phyloP scores from a whole-genome alignment of 2,797 vertebrate genomes.

The Serranus cabrilla region DNA sequence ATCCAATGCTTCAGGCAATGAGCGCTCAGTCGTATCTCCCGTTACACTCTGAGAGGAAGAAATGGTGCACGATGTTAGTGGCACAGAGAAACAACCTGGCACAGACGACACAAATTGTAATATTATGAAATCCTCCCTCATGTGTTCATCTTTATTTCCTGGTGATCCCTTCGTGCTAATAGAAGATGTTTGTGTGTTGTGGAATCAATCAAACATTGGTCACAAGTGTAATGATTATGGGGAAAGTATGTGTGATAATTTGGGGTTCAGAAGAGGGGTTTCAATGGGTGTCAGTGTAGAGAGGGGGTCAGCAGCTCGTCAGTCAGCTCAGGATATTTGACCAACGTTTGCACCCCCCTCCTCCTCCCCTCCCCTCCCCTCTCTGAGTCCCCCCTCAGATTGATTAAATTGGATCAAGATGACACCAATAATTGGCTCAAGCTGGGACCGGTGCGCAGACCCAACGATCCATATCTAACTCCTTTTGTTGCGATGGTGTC shows the following conservation, averaged over 20 bases:
- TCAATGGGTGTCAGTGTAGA: slow-evolving; percentile 19
- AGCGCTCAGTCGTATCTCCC: slow-evolving; percentile 43
- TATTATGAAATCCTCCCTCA: slow-evolving; percentile 31
- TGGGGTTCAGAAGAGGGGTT: background rate
- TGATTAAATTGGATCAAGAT: slow-evolving; percentile 99
- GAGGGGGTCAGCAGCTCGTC: slow-evolving; percentile 66
- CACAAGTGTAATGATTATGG: background rate
- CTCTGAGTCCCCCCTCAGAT: slow-evolving; percentile 90
- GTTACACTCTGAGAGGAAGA: slow-evolving; percentile 45
- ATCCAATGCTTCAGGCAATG: slow-evolving; percentile 38
- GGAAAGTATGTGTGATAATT: background rate
- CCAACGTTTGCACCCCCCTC: slow-evolving; percentile 92
- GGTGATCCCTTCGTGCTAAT: background rate
- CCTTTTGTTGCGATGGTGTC: slow-evolving; percentile 91
- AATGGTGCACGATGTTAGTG: slow-evolving; percentile 26
- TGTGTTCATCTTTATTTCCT: slow-evolving; percentile 4
- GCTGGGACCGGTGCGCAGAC: slow-evolving; percentile 91
- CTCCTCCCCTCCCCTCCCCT: slow-evolving; percentile 53
- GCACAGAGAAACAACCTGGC: slow-evolving; percentile 15
- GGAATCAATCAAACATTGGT: slow-evolving; percentile 11
- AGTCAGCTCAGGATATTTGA: slow-evolving; percentile 93
- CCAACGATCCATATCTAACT: slow-evolving; percentile 98
- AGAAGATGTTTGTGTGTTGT: background rate
- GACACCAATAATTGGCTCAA: slow-evolving; percentile 99
- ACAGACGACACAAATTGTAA: slow-evolving; percentile 19